Evolutionary conservation across 2,113 vertebrate species (phyloP).

Genomic region (Brachyhypopomus occidentalis): DNA sequence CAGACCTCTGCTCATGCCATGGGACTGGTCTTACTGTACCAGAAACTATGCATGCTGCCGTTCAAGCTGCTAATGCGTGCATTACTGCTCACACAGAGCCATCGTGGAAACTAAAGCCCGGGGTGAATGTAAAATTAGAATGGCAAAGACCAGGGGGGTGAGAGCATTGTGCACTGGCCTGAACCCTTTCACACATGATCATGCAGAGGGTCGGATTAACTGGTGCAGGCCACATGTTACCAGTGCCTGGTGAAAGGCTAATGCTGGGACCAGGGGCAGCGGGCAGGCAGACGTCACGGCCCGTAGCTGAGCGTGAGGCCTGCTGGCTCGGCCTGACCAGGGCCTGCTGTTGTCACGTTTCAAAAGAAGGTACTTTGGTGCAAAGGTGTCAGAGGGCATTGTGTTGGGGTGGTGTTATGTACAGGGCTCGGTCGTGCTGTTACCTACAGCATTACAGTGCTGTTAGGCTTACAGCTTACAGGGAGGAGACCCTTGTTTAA

Average conservation of each 20-base stretch:
- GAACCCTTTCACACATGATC: constrained; percentile 22
- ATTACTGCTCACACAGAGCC: neutral
- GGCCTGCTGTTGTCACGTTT: constrained; percentile 32
- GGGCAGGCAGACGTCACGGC: constrained; percentile 51
- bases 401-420: too few species aligned
- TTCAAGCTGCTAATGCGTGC: neutral
- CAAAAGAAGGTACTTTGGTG: constrained; percentile 45
- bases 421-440: too few species aligned
- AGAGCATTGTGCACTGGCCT: constrained; percentile 48
- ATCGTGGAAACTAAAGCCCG: neutral
- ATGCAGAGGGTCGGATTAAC: constrained; percentile 11
- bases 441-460: too few species aligned
- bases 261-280: constrained; percentile 58
- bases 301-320: constrained; percentile 18
- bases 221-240: constrained; percentile 66
- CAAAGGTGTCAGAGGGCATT: constrained; percentile 34
- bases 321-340: constrained; percentile 39
- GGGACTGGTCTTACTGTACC: neutral
- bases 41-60: neutral
- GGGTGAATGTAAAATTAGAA: constrained; percentile 4
- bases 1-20: neutral
- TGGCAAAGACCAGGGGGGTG: neutral
- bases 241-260: constrained; percentile 57
- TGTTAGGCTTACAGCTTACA: too few species aligned
- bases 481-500: too few species aligned